Base-by-base conservation (phyloP, 2,797 vertebrate species). In the Syngnathus acus region DNA sequence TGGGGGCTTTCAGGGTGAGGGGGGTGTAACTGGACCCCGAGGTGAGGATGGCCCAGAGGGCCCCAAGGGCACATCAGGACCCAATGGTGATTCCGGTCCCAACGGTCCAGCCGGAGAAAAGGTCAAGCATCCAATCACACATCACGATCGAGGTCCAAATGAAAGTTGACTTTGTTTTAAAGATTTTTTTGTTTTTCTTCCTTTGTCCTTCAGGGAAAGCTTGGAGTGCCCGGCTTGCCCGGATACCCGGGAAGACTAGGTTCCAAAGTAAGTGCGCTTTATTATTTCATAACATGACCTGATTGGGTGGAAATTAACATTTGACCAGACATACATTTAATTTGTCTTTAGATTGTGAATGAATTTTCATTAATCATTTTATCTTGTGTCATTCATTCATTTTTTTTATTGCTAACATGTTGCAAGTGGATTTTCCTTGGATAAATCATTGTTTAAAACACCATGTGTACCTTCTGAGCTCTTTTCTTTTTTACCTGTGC, bases 21-120 rank as follows among this genome's bases (percentile, higher is more conserved):
- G 0, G 3, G 92, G 92, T 5, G 72, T 90, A 0, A 0, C 66
- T 1, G 97, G 97, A 37, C 26, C 87, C 51, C 90, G 97, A 87
- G 97, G 97, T 84, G 97, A 99, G 82, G 97, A 99, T 2, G 97
- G 97, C 43, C 97, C 97, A 0, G 97, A 99, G 84, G 97, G 97
- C 48, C 97, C 95, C 5, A 99, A 99, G 83, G 97, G 97, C 74
- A 94, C 94, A 66, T 82, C 95, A 0, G 97, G 97, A 64, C 96
- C 97, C 13, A 70, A 79, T 16, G 97, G 97, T 72, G 97, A 98
- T 43, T 1, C 87, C 5, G 96, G 97, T 38, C 87, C 93, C 39
- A n/a, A 92, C 14, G 97, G 97, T 75, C 86, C 77, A 54, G 93
- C 95, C 67, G 97, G 97, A 74, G 97, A 99, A 79, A 99, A 99